Evolutionary conservation across 1,140 invertebrate species (phyloP).

Genomic region (Myzus persicae): DNA sequence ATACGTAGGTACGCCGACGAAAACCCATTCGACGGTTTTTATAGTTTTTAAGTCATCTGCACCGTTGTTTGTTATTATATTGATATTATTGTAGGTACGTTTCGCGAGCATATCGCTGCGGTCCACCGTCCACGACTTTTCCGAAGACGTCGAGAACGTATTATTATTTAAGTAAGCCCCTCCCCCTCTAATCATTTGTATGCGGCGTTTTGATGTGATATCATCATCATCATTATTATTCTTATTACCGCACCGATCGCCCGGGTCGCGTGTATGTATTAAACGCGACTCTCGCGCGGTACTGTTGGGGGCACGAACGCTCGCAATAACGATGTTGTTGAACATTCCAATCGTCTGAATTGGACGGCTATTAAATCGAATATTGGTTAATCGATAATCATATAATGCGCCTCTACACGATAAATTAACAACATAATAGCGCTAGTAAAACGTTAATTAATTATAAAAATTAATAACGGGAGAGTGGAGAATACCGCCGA

Average conservation of each 20-base stretch:
- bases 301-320: not conserved
- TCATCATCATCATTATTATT: conserved; percentile 13
- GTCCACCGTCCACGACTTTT: not conserved
- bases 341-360: not conserved
- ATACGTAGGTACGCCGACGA: not conserved
- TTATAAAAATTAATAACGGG: conserved; percentile 14
- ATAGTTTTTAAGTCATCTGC: not conserved
- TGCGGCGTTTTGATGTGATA: not conserved
- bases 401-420: not conserved
- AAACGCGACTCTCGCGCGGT: not conserved
- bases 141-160: not conserved
- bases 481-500: not conserved
- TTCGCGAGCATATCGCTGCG: not conserved
- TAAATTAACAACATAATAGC: not conserved
- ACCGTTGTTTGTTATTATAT: not conserved
- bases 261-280: not conserved
- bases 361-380: conserved; percentile 1
- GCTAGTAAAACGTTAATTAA: conserved; percentile 2
- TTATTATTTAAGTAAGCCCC: not conserved
- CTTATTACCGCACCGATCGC: not conserved
- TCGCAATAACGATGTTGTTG: not conserved
- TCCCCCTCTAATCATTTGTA: not conserved
- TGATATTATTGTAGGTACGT: not conserved
- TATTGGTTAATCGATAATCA: conserved; percentile 3
- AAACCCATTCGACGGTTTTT: not conserved